These are phyloP conservation scores for Ophion slaviceki DNA, from an alignment of 2,888 invertebrate genomes.

Conservation along the genomic window DNA sequence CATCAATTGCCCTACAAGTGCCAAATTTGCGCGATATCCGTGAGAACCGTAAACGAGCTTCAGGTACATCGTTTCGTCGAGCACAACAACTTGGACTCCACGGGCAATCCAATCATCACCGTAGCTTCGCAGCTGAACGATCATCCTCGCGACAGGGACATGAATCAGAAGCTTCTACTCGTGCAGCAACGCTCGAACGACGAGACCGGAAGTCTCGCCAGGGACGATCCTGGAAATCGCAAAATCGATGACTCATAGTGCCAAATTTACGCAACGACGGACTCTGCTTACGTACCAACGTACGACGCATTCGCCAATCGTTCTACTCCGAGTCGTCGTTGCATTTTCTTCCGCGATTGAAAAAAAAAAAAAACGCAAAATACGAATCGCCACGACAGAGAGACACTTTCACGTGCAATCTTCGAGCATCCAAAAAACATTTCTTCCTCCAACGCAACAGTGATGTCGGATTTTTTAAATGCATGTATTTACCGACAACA, in stretches of 20 bases:
- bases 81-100: constrained; percentile 68
- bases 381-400: background rate
- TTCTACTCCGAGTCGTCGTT: constrained; percentile 1
- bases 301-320: no score
- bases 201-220: constrained; percentile 76
- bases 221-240: constrained; percentile 84
- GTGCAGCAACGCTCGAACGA: constrained; percentile 83
- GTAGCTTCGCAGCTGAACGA: constrained; percentile 73
- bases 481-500: background rate
- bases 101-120: background rate
- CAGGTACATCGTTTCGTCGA: constrained; percentile 80
- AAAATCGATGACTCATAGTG: constrained; percentile 88
- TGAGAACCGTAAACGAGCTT: constrained; percentile 76
- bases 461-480: background rate
- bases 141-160: constrained; percentile 63
- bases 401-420: background rate
- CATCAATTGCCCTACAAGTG: constrained; percentile 74
- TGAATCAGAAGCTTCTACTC: constrained; percentile 81
- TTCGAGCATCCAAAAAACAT: background rate
- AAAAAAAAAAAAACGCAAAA: background rate
- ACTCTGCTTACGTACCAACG: background rate
- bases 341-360: background rate
- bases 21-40: constrained; percentile 76
- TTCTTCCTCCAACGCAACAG: background rate
- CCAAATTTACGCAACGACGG: constrained; percentile 83